Evolutionary conservation across 1,140 invertebrate genomes (phyloP), one percentile per base, ranked within the genome.

Genomic region (Hyles vespertilio): DNA sequence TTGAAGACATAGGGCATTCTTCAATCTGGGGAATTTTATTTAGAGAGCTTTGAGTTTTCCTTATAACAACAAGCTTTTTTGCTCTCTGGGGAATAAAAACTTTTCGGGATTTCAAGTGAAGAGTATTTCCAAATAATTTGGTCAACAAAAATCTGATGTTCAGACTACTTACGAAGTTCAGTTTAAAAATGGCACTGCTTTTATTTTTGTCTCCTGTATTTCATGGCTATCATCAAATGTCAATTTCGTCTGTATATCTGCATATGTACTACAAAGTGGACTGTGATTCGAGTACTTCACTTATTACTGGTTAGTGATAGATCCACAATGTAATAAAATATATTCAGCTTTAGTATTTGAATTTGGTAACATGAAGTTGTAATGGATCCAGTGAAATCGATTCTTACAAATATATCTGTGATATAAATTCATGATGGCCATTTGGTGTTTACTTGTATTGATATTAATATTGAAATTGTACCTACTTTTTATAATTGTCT

Each of bases 91-190:
- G 70, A 49, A 22, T 55, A 67, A 65, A 70, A 79, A 75, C 51
- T 49, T 52, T 77, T 69, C 69, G 77, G 84, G 81, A 84, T 84
- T 61, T 87, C 82, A 82, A 65, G 86, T 89, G 86, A 89, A 89
- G 86, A 87, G 86, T 84, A 78, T 22, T 22, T 22, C 22, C 2
- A 22, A 22, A 22, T 67, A 43, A 71, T 72, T 77, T 79, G 76
- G 79, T 72, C 65, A 67, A 34, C 51, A 36, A 11, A 34, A 8
- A 52, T 36, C 34, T n/a, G 51, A 36, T 8, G n/a, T 50, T 12
- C 48, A 50, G 48, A 32, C 22, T 22, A 22, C 22, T 22, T 22
- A 22, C 22, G 22, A 22, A 22, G 22, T 22, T 22, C 22, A 22
- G 22, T 22, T 22, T 22, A 22, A 40, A 40, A 40, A 40, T 40